Conservation (phyloP, 2,113 vertebrate genomes). For the Athene cunicularia region DNA sequence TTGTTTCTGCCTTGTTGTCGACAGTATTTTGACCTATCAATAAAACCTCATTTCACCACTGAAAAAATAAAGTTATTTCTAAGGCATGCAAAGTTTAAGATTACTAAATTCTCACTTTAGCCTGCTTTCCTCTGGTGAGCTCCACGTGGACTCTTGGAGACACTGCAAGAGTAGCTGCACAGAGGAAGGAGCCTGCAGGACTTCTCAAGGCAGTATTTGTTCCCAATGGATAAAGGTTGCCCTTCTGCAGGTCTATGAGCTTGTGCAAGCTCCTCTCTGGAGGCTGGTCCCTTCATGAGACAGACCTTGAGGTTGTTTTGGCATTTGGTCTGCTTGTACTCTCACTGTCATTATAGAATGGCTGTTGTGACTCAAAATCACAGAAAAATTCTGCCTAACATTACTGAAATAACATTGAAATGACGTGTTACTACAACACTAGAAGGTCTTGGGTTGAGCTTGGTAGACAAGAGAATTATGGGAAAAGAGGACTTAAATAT, state of each 20-base stretch:
- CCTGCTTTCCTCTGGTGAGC: not conserved
- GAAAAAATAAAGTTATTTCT: not conserved
- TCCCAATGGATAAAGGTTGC: not conserved
- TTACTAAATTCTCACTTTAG: not conserved
- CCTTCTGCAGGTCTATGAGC: not conserved
- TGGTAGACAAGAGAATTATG: not conserved
- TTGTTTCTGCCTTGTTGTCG: not conserved
- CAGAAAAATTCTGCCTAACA: not conserved
- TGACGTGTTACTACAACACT: rapidly evolving
- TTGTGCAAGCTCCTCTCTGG: not conserved
- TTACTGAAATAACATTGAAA: not conserved
- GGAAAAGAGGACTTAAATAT: not conserved
- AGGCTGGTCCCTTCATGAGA: not conserved
- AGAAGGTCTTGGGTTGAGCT: not conserved
- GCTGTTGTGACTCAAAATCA: not conserved
- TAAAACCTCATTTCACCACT: not conserved
- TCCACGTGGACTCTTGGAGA: not conserved
- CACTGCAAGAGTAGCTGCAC: not conserved
- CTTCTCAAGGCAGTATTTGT: rapidly evolving
- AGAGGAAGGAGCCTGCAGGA: not conserved
- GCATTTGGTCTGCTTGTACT: rapidly evolving
- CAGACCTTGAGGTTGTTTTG: not conserved
- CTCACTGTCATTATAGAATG: not conserved
- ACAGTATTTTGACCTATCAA: not conserved
- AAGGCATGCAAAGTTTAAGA: not conserved